Evolutionary conservation across 2,113 vertebrate genomes (phyloP), one percentile per base, ranked within the genome.

Genomic region (Tinamus guttatus): DNA sequence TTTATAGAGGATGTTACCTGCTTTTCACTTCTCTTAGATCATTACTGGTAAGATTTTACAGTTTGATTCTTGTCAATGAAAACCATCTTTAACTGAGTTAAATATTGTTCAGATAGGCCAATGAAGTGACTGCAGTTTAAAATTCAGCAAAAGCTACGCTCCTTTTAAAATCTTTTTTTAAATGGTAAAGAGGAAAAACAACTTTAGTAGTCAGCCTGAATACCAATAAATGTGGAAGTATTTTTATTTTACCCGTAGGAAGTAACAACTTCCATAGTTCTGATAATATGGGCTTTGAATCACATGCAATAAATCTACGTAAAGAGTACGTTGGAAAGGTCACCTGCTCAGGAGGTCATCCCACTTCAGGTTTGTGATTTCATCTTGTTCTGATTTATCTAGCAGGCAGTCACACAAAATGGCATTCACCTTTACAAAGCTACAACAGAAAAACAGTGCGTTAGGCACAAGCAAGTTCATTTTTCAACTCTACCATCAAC

Each of bases 331-430:
- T 0, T 34, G 38, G 36, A 64, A 24, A 25, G 41, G 45, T 85
- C 97, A 99, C 99, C 99, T 99, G 98, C 97, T 98, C 60, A 99
- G 96, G 34, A 99, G 98, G 45, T 98, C 98, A 62, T 99, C 99
- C 99, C 99, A 99, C 38, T 98, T 99, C 1, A 99, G 98, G 89
- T 91, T 95, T 80, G 93, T 84, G 49, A 99, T 79, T 40, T 98
- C 97, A 60, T 99, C 98, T 90, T 99, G 98, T 34, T 99, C 99
- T 0, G 97, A 98, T 96, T 99, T 99, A 84, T 99, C 99, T 94
- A 99, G 93, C 85, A 99, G 91, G 96, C 99, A 99, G 97, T 99
- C 99, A 54, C 99, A 99, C 17, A 99, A 97, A 60, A 97, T 68
- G 4, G 99, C 98, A 92, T 99, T 98, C 91, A 99, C 97, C 24